Conservation (phyloP, 2,113 vertebrate species). For the Heterocephalus glaber region DNA sequence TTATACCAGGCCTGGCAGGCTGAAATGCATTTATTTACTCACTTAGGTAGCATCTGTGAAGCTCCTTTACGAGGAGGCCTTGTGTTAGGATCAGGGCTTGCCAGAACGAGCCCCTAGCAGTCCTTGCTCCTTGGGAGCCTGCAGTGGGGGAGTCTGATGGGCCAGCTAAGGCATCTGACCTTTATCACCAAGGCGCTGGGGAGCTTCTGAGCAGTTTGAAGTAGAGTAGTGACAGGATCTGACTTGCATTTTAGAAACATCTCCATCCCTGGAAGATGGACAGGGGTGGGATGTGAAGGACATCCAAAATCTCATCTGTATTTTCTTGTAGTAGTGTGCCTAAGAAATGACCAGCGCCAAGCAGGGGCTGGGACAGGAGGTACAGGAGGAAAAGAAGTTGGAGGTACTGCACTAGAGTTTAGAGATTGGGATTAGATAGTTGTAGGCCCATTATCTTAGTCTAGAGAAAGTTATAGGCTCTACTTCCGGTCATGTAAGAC, state of each 20-base stretch:
- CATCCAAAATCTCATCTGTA: background rate
- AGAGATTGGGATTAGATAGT: background rate
- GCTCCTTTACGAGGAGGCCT: background rate
- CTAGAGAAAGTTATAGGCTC: background rate
- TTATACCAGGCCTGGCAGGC: background rate
- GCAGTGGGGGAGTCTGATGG: background rate
- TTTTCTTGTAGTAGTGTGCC: background rate
- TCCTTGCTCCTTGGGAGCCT: background rate
- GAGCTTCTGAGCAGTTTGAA: background rate
- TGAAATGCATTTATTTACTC: background rate
- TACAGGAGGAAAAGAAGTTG: background rate
- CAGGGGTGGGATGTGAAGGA: background rate
- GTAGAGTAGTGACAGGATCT: background rate
- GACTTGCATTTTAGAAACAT: background rate
- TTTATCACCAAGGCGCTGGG: background rate
- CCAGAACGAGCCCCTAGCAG: fast-evolving
- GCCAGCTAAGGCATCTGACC: background rate
- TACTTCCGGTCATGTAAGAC: background rate
- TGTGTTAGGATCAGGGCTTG: background rate
- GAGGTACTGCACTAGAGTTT: background rate
- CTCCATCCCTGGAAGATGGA: background rate
- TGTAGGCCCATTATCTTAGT: background rate
- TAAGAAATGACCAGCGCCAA: background rate
- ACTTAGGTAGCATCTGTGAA: background rate
- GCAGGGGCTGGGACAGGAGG: background rate